Percentiles rank a stretch among this genome's conserved stretches.
These are phyloP conservation scores for Mya arenaria DNA, from an alignment of 1,140 invertebrate species.

Conservation along the genomic window DNA sequence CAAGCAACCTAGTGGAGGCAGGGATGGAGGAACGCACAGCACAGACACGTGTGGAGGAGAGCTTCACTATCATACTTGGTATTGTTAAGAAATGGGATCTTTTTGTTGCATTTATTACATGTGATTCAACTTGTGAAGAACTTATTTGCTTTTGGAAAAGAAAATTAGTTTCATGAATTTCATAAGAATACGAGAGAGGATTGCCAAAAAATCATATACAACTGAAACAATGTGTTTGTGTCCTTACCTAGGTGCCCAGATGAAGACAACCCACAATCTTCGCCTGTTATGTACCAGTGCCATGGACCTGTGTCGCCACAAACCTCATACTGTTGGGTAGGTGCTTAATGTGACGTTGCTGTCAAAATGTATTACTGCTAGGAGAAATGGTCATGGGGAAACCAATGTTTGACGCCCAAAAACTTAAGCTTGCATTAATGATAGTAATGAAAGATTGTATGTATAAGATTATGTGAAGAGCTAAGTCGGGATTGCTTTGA, in stretches of 20 bases:
- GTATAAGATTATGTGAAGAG: not conserved
- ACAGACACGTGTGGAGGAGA: slow-evolving; percentile 89
- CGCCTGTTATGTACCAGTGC: slow-evolving; percentile 93
- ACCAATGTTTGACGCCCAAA: no score
- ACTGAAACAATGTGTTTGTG: no score
- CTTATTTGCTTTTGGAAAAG: no score
- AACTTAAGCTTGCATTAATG: not conserved
- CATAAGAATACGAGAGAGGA: no score
- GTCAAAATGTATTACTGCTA: no score
- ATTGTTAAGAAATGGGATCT: no score
- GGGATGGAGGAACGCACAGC: slow-evolving; percentile 76
- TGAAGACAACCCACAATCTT: slow-evolving; percentile 99
- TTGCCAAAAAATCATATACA: no score
- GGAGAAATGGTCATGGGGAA: no score
- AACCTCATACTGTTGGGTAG: slow-evolving; percentile 79
- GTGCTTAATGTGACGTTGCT: no score
- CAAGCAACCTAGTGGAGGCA: slow-evolving; percentile 70
- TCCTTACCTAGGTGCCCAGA: slow-evolving; percentile 87
- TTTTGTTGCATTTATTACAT: no score
- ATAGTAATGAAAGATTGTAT: not conserved
- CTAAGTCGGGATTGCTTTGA: not conserved
- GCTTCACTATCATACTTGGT: slow-evolving; percentile 98
- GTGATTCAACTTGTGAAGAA: no score
- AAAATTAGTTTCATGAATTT: no score
- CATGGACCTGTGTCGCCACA: slow-evolving; percentile 90